phyloP scores from a whole-genome alignment of 2,888 invertebrate species.

The Parochlus steinenii region DNA sequence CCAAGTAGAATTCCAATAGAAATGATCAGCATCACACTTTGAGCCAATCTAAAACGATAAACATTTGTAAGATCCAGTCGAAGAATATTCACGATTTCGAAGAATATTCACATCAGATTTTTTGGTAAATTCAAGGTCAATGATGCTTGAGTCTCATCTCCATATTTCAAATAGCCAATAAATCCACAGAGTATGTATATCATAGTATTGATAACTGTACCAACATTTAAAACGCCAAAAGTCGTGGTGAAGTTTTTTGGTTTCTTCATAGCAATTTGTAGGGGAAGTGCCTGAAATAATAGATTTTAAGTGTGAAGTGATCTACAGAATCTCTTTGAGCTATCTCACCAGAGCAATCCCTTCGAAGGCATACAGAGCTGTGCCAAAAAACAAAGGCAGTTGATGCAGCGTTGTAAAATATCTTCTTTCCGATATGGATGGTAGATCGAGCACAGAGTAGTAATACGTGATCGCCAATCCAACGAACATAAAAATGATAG shows the following conservation, averaged over 20 bases:
- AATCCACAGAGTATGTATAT: constrained; percentile 73
- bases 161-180: constrained; percentile 77
- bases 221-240: constrained; percentile 75
- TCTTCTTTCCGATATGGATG: constrained; percentile 38
- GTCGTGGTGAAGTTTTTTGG: constrained; percentile 62
- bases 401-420: constrained; percentile 41
- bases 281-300: constrained; percentile 59
- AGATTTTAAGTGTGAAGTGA: too few relatives aligned
- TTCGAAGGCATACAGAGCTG: constrained; percentile 92
- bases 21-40: constrained; percentile 68
- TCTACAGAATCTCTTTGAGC: too few relatives aligned
- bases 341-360: constrained; percentile 75
- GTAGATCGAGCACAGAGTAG: constrained; percentile 56
- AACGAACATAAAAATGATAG: constrained; percentile 65
- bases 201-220: constrained; percentile 63
- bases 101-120: constrained; percentile 39
- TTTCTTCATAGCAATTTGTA: constrained; percentile 79
- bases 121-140: constrained; percentile 72
- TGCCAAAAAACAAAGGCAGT: constrained; percentile 86
- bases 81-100: constrained; percentile 12
- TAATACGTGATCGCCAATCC: constrained; percentile 55
- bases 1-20: constrained; percentile 74
- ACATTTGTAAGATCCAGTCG: constrained; percentile 7
- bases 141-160: constrained; percentile 63
- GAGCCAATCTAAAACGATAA: constrained; percentile 48